Percentiles rank a stretch among this genome's conserved stretches.
phyloP scores from a whole-genome alignment of 1,140 invertebrate species.

The Megathymus violae region DNA sequence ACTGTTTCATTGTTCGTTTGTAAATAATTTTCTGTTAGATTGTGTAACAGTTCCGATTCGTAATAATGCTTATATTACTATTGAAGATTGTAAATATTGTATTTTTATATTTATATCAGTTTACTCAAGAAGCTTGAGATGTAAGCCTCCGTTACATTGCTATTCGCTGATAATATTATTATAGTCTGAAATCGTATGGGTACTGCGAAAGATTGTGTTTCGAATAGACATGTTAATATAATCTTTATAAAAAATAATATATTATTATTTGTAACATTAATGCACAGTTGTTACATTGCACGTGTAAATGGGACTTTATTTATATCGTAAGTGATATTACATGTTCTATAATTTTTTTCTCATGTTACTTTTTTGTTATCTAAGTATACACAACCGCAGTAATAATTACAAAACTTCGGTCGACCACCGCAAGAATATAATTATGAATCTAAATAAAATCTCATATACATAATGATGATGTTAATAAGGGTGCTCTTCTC shows the following conservation, averaged over 20 bases:
- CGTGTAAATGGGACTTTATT: slow-evolving; percentile 23
- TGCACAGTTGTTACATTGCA: slow-evolving; percentile 14
- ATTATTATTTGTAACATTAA: slow-evolving; percentile 30
- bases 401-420: too few species aligned
- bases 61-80: slow-evolving; percentile 7
- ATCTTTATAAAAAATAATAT: slow-evolving; percentile 31
- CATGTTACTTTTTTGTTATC: not conserved
- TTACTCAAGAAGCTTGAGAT: slow-evolving; percentile 36
- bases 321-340: not conserved
- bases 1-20: slow-evolving; percentile 14
- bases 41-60: slow-evolving; percentile 20
- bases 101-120: slow-evolving; percentile 40
- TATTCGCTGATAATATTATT: slow-evolving; percentile 19
- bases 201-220: slow-evolving; percentile 31
- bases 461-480: slow-evolving; percentile 8
- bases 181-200: slow-evolving; percentile 17
- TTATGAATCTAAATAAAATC: not conserved
- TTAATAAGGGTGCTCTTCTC: slow-evolving; percentile 30
- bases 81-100: slow-evolving; percentile 39
- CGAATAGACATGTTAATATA: slow-evolving; percentile 28
- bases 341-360: not conserved
- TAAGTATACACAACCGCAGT: not conserved
- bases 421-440: too few species aligned
- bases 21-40: slow-evolving; percentile 32
- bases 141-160: slow-evolving; percentile 25